Evolutionary conservation across 2,888 invertebrate species (phyloP), one percentile per base, ranked within the genome.

Genomic region (Axea sp.): DNA sequence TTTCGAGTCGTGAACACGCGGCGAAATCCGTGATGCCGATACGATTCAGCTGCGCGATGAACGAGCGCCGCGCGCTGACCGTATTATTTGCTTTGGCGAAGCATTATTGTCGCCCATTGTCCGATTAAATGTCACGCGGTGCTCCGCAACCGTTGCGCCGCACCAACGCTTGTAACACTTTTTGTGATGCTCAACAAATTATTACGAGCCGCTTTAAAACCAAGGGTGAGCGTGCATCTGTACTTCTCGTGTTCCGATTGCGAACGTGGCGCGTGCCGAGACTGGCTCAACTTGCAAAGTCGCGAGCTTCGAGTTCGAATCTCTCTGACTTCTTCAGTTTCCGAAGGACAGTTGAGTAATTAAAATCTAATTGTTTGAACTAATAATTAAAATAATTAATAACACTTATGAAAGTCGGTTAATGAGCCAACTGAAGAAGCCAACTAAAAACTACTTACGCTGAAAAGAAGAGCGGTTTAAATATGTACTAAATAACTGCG

Each of bases 1-100:
- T 77, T 77, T 77, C 77, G 76, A 76, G 69, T 76, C 76, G 73
- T 75, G 67, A 76, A 69, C 53, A 60, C 65, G 47, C 45, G 28
- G 67, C 62, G 64, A 64, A 68, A 68, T 68, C 59, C 49, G 33
- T 59, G 68, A 72, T 59, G 75, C 68, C 71, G 59, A 65, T 71
- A 51, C 57, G 53, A 68, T 71, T 57, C 60, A 53, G 55, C 43
- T 11, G 64, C 41, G 68, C 62, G 72, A 76, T 75, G 68, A 76
- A 72, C 51, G 75, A 73, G 69, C 60, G 41, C 62, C 43, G 31
- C 19, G 45, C 17, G 12, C 33, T 43, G 24, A 69, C 53, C 60
- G 69, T 60, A 65, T 72, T 72, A 72, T 72, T 72, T 59, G 59
- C 72, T 65, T 72, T 64, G 57, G 33, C 64, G 64, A 64, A 59